These are phyloP conservation scores for Monoplex corrugatus DNA, from an alignment of 2,888 invertebrate species.

Conservation along the genomic window DNA sequence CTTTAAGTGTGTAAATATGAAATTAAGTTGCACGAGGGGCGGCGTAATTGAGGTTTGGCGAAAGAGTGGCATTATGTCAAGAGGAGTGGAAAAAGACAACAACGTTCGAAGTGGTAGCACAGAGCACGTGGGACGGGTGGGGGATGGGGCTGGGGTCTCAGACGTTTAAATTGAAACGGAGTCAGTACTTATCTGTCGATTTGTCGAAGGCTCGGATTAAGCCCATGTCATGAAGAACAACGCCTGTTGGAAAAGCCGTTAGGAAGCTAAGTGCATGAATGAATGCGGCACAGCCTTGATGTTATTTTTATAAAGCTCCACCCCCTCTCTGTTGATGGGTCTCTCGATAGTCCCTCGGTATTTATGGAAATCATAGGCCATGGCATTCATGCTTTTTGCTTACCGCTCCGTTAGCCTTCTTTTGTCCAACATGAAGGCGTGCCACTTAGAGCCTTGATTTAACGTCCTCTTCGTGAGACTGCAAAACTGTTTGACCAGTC, in stretches of 20 bases:
- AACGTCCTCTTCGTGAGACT: not conserved
- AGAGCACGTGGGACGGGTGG: too few species aligned
- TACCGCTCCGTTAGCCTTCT: not conserved
- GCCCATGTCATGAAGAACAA: not conserved
- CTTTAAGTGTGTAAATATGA: constrained; percentile 54
- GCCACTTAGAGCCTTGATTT: not conserved
- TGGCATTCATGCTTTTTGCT: not conserved
- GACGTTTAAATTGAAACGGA: constrained; percentile 39
- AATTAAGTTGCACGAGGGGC: constrained; percentile 45
- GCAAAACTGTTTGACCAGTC: too few species aligned
- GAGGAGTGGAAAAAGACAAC: not conserved
- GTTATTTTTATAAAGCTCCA: not conserved
- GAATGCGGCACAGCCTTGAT: not conserved
- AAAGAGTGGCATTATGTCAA: constrained; percentile 24
- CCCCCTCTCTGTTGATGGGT: not conserved
- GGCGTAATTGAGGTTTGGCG: constrained; percentile 43
- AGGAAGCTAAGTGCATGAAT: not conserved
- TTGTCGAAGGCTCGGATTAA: constrained; percentile 21
- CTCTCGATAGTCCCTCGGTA: not conserved
- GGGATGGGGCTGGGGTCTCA: too few species aligned
- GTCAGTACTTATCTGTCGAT: constrained; percentile 34
- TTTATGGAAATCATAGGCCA: not conserved
- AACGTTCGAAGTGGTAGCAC: too few species aligned
- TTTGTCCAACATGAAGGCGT: not conserved
- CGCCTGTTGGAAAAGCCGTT: not conserved